These are phyloP conservation scores for Plecotus auritus DNA, from an alignment of 2,113 vertebrate species.

Conservation along the genomic window DNA sequence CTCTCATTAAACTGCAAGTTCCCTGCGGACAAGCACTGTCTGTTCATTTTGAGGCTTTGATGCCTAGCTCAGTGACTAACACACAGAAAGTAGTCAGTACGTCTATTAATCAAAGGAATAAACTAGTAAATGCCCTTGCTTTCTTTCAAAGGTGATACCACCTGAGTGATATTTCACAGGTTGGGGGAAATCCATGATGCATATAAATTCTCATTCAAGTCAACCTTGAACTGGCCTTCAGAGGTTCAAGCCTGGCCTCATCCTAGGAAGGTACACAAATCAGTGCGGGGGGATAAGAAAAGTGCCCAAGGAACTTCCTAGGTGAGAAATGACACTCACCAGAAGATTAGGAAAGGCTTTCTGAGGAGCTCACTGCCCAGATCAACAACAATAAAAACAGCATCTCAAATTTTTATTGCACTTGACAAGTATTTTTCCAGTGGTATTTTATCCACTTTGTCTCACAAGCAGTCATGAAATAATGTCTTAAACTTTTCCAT, in stretches of 20 bases:
- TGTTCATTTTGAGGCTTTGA: neutral
- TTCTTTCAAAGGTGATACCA: slow-evolving; percentile 1
- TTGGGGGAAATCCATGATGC: neutral
- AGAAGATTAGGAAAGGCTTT: neutral
- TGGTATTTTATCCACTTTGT: slow-evolving; percentile 21
- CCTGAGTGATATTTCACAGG: slow-evolving; percentile 2
- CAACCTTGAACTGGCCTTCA: neutral
- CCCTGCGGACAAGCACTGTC: neutral
- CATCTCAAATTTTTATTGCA: slow-evolving; percentile 7
- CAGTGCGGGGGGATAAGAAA: neutral
- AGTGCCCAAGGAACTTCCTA: neutral
- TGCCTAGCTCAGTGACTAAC: neutral
- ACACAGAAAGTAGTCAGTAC: neutral
- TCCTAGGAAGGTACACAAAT: neutral
- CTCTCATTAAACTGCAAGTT: slow-evolving; percentile 20
- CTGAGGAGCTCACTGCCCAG: neutral
- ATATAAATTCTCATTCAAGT: neutral
- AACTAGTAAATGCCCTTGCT: neutral
- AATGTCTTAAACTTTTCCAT: slow-evolving; percentile 8
- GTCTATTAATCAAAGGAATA: slow-evolving; percentile 29
- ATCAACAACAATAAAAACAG: neutral
- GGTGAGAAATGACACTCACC: neutral
- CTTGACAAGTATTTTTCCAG: slow-evolving; percentile 11
- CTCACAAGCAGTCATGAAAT: slow-evolving; percentile 18
- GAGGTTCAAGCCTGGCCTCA: neutral